These are phyloP conservation scores for Lichenostomus cassidix DNA, from an alignment of 2,113 vertebrate genomes.

Conservation along the genomic window DNA sequence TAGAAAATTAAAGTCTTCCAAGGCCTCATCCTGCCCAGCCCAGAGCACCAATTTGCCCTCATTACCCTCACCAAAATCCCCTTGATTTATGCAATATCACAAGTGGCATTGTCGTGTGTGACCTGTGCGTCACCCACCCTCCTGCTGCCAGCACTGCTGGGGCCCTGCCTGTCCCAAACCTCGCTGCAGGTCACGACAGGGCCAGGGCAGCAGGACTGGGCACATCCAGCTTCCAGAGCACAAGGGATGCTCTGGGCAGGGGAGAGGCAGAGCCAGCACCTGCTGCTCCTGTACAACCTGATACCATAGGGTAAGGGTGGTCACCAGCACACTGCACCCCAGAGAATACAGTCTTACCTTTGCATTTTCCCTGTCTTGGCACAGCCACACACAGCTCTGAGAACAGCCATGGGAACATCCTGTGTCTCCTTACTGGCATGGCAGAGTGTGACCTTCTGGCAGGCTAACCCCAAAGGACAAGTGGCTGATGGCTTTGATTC, in stretches of 20 bases:
- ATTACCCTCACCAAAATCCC: background rate
- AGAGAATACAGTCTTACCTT: background rate
- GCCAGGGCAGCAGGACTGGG: background rate
- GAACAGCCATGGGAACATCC: fast-evolving
- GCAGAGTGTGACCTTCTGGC: fast-evolving
- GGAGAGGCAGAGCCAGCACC: background rate
- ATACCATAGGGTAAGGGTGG: fast-evolving
- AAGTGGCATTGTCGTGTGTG: background rate
- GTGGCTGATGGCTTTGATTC: background rate
- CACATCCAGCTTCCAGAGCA: background rate
- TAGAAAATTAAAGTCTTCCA: background rate
- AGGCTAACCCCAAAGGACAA: background rate
- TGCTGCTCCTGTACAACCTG: background rate
- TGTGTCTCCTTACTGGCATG: fast-evolving
- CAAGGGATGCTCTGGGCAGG: background rate
- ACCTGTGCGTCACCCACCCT: fast-evolving
- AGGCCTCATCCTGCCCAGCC: background rate
- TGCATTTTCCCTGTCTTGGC: background rate
- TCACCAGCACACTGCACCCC: background rate
- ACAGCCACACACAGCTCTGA: background rate
- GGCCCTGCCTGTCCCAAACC: background rate
- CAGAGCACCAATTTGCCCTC: background rate
- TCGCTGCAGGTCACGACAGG: fast-evolving
- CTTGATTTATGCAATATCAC: background rate
- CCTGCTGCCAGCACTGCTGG: background rate